Conservation (phyloP, 2,888 invertebrate species). For the Chirona hameri region DNA sequence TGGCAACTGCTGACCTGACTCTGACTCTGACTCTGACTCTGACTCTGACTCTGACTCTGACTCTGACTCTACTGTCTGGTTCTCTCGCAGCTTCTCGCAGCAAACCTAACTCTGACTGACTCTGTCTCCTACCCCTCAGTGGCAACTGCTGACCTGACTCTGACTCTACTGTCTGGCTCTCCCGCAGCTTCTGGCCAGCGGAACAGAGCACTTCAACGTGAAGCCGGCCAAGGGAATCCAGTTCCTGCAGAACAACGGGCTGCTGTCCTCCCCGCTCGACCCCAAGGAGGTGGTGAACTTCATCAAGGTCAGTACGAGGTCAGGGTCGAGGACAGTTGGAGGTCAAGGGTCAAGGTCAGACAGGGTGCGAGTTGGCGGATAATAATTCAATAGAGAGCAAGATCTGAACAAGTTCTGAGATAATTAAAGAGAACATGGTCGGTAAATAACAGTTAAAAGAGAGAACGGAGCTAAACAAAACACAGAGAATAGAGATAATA, state of each 20-base stretch:
- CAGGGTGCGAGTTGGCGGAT: too few relatives aligned
- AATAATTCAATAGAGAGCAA: too few relatives aligned
- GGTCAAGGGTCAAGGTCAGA: too few relatives aligned
- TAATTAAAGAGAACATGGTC: too few relatives aligned
- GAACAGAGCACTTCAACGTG: slow-evolving; percentile 94
- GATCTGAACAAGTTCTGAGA: too few relatives aligned
- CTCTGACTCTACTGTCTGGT: neutral
- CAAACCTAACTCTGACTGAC: neutral
- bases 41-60: neutral
- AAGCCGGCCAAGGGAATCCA: slow-evolving; percentile 92
- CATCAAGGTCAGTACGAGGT: slow-evolving; percentile 58
- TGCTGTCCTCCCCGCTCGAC: slow-evolving; percentile 72
- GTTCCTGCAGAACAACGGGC: slow-evolving; percentile 86
- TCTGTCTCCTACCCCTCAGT: neutral
- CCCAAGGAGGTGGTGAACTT: slow-evolving; percentile 83
- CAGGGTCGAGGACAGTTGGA: too few relatives aligned
- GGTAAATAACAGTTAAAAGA: too few relatives aligned
- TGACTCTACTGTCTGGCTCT: neutral
- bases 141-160: too few relatives aligned
- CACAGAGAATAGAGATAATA: too few relatives aligned
- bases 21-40: too few relatives aligned
- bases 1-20: too few relatives aligned
- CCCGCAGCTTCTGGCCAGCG: slow-evolving; percentile 70
- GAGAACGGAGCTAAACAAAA: too few relatives aligned
- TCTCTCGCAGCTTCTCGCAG: neutral